phyloP scores from a whole-genome alignment of 2,113 vertebrate genomes.

The Mustela nigripes region DNA sequence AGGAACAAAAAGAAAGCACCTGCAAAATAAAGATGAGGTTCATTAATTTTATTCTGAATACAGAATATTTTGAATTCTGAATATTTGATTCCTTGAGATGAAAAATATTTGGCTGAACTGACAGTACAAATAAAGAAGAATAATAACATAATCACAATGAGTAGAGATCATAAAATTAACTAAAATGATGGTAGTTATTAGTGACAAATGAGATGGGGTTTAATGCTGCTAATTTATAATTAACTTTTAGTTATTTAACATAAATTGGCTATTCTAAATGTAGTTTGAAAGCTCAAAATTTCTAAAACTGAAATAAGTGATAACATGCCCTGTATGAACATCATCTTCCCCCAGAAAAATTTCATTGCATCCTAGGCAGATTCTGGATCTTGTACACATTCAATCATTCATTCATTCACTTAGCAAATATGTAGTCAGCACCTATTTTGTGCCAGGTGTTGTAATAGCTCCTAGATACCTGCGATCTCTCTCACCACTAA shows the following conservation, averaged over 20 bases:
- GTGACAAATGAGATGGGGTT: neutral
- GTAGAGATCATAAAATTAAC: constrained; percentile 35
- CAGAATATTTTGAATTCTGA: neutral
- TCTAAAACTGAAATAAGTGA: neutral
- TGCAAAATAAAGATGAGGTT: neutral
- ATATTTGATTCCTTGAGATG: constrained; percentile 40
- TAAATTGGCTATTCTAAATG: neutral
- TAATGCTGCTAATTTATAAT: constrained; percentile 26
- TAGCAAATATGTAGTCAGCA: neutral
- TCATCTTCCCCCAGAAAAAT: neutral
- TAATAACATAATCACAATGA: constrained; percentile 57
- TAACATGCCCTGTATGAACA: neutral
- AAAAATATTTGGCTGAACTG: constrained; percentile 45
- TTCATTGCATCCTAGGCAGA: neutral
- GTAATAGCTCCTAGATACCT: neutral
- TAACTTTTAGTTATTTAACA: constrained; percentile 37
- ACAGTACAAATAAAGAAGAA: constrained; percentile 42
- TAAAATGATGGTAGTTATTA: constrained; percentile 38
- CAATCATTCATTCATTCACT: neutral
- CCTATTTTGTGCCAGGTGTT: neutral
- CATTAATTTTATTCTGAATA: constrained; percentile 66
- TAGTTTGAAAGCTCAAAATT: neutral
- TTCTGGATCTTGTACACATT: neutral
- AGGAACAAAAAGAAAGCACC: neutral
- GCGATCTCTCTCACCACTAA: neutral